Evolutionary conservation across 2,797 vertebrate species (phyloP), one percentile per base, ranked within the genome.

Genomic region (Betta splendens): DNA sequence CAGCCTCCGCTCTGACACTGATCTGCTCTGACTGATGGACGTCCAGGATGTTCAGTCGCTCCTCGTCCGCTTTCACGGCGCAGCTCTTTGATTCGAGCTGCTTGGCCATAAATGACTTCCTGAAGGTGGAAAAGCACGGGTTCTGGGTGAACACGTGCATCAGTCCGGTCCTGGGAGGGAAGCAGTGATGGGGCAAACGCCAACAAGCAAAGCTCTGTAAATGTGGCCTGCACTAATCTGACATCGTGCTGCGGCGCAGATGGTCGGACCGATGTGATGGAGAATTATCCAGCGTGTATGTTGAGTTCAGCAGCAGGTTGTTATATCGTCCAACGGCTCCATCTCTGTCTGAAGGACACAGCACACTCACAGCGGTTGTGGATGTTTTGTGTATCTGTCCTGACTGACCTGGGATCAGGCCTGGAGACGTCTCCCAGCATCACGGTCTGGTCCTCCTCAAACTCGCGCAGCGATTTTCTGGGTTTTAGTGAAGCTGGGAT

Each of bases 241-340:
- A 61, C 50, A 51, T 32, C 50, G 16, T 49, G 65, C 26, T 26
- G 53, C 23, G 26, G 67, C 53, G 54, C 85, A 91, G 87, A 89
- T 87, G 85, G 85, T n/a, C 18, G 38, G 60, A 63, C 86, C 85
- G 86, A 86, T 89, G 84, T 71, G 49, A 29, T 25, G 54, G 66
- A 58, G 66, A 85, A 61, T 62, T 76, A 65, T 31, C 3, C 15
- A 47, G 35, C 21, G 2, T 66, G 56, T 74, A 9, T 28, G 6
- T 29, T 25, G 4, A 25, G 25, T 25, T n/a, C n/a, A n/a, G n/a
- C n/a, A n/a, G n/a, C n/a, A n/a, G n/a, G n/a, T n/a, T n/a, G n/a
- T n/a, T n/a, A n/a, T n/a, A n/a, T n/a, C n/a, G n/a, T n/a, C n/a
- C n/a, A n/a, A n/a, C n/a, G n/a, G n/a, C n/a, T n/a, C n/a, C n/a